A percentile compares a stretch with the other conserved stretches of the same genome.
Evolutionary conservation across 2,113 vertebrate genomes (phyloP).

Genomic region (crab-eating macaque (Macaca fascicularis)): DNA sequence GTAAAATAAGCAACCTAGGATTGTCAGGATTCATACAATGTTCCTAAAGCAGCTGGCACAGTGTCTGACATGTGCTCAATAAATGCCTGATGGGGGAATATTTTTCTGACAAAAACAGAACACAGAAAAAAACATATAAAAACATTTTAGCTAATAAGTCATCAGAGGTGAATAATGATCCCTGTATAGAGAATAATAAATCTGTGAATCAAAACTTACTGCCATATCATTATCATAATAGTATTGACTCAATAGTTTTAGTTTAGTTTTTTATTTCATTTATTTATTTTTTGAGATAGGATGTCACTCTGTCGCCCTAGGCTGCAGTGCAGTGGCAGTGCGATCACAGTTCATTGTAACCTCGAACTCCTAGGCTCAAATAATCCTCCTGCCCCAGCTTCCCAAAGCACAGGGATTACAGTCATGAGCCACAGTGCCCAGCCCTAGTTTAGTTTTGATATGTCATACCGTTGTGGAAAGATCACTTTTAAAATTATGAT

Average conservation of each 20-base stretch:
- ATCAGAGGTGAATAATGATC: slow-evolving; percentile 3
- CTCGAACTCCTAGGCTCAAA: too few relatives aligned
- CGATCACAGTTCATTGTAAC: too few relatives aligned
- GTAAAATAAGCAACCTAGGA: background rate
- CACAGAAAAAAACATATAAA: background rate
- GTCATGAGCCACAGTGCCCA: too few relatives aligned
- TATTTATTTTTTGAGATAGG: too few relatives aligned
- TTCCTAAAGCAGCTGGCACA: background rate
- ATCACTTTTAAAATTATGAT: background rate
- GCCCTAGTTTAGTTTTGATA: background rate
- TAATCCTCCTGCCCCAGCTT: too few relatives aligned
- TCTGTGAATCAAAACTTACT: slow-evolving; percentile 17
- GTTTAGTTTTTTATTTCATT: background rate
- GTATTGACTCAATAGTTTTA: background rate
- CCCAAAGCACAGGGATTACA: too few relatives aligned
- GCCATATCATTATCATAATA: background rate
- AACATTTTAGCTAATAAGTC: slow-evolving; percentile 14
- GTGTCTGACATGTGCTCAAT: background rate
- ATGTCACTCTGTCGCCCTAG: too few relatives aligned
- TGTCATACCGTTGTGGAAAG: background rate
- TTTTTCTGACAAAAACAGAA: slow-evolving; percentile 9
- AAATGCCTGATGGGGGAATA: background rate
- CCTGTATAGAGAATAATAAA: background rate
- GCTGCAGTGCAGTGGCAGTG: too few relatives aligned
- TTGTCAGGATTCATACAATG: background rate